Base-by-base conservation (phyloP, 2,797 vertebrate species). In the Melanotaenia maccullochi region DNA sequence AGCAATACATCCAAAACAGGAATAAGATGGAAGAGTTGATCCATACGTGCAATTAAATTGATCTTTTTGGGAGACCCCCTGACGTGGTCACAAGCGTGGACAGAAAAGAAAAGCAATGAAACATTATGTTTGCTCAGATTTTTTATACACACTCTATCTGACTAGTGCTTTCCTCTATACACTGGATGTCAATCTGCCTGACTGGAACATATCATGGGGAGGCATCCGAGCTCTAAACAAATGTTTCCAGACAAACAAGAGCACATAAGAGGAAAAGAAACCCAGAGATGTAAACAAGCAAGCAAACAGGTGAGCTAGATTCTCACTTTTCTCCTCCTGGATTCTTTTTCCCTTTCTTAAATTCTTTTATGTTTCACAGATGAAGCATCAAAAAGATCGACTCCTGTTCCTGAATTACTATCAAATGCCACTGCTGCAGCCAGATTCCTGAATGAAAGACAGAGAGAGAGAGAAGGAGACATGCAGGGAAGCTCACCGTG, bases 401-500 rank as follows among this genome's bases (percentile, higher is more conserved):
- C 11, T 9, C 11, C 38, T n/a, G 40, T 20, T 38, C 12, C 8
- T 36, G 0, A 60, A 66, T 61, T 67, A 60, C 67, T 51, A 25
- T 52, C 20, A 70, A 76, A 74, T 80, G 68, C 65, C 1, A 40
- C 66, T 60, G 82, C 84, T 78, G 76, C 81, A 80, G 76, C 79
- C 66, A 33, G 51, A 77, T 70, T 84, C 52, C 62, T 52, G 64
- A 62, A 54, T 32, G 68, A 82, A 72, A 76, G 56, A 84, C 24
- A 55, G 54, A 44, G 57, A 51, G 18, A 42, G 44, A 65, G 44
- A 25, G 24, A 54, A 4, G 32, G 25, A 75, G 63, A 65, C 55
- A 78, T 60, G 61, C 61, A 8, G 55, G 56, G 63, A 25, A 71
- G 58, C 94, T 92, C 92, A 95, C 95, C 95, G 65, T 93, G 94